These are phyloP conservation scores for Gonioctena quinquepunctata DNA, from an alignment of 1,140 invertebrate species.

Conservation along the genomic window DNA sequence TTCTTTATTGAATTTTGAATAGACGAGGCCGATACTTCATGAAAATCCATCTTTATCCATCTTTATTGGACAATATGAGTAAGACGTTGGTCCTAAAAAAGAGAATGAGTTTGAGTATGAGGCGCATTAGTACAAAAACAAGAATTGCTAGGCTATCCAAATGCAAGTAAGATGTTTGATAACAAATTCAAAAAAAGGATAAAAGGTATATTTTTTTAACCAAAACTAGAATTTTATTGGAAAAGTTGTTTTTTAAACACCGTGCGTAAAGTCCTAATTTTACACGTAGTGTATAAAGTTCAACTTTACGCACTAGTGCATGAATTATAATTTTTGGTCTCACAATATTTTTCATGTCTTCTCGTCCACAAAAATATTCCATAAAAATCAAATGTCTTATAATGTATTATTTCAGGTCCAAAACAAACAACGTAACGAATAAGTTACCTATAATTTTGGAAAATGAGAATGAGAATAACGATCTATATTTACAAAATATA, in stretches of 20 bases:
- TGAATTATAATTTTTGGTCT: not conserved
- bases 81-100: not conserved
- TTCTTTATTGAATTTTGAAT: no score
- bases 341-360: not conserved
- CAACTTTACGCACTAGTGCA: not conserved
- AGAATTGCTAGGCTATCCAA: not conserved
- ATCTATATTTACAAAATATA: not conserved
- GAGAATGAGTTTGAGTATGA: not conserved
- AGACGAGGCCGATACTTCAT: no score
- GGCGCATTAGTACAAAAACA: not conserved
- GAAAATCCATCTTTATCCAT: no score
- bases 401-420: not conserved
- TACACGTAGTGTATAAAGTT: not conserved
- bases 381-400: not conserved
- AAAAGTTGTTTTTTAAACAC: not conserved
- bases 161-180: not conserved
- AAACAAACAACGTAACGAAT: not conserved
- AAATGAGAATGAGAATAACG: no score
- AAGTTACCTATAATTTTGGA: no score
- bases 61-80: not conserved
- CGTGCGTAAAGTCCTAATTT: not conserved
- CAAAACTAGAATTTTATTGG: not conserved
- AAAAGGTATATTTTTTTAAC: not conserved
- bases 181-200: no score
- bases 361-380: no score